These are phyloP conservation scores for Cotesia congregata DNA, from an alignment of 2,888 invertebrate species.

Conservation along the genomic window DNA sequence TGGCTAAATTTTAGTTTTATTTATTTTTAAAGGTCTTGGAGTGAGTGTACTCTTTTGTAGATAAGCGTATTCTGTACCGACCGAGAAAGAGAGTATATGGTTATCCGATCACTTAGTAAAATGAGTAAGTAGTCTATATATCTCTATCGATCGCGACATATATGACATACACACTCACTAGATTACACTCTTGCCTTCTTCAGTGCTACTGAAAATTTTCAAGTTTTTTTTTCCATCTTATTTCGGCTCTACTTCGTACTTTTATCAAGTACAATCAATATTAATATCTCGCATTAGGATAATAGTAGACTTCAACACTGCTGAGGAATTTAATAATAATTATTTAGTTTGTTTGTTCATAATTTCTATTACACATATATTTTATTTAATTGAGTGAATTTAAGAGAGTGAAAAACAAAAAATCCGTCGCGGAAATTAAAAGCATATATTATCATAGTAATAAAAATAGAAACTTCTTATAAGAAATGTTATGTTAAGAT, in stretches of 20 bases:
- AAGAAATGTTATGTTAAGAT: background rate
- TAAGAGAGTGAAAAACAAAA: too few relatives aligned
- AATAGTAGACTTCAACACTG: background rate
- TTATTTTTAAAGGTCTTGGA: background rate
- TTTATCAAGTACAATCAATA: background rate
- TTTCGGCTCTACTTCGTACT: background rate
- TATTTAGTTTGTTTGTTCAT: background rate
- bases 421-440: background rate
- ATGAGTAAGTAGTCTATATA: conserved; percentile 50
- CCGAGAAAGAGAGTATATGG: conserved; percentile 27
- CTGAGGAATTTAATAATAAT: background rate
- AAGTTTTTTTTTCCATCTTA: background rate
- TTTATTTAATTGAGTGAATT: too few relatives aligned
- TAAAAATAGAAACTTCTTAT: background rate
- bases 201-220: background rate
- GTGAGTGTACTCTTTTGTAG: conserved; percentile 24
- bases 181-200: conserved; percentile 20
- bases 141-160: conserved; percentile 49
- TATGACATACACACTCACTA: conserved; percentile 32
- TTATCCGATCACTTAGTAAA: conserved; percentile 59
- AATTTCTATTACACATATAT: background rate
- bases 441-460: background rate
- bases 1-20: background rate
- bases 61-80: background rate
- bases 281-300: background rate